Evolutionary conservation across 1,140 invertebrate genomes (phyloP), one percentile per base, ranked within the genome.

Genomic region (Dinoponera quadriceps): DNA sequence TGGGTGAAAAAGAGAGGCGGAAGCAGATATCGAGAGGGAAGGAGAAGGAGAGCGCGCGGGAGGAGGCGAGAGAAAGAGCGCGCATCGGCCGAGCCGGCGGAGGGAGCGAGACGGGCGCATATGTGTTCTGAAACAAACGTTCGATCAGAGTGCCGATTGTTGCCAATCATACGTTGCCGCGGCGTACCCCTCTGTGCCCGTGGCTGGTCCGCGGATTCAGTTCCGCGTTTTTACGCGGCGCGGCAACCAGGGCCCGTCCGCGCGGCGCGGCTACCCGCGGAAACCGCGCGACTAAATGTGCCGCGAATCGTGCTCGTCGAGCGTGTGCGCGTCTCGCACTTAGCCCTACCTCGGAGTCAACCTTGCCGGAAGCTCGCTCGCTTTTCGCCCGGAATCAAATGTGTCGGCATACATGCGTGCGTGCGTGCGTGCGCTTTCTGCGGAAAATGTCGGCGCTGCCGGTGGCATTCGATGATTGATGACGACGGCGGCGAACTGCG

Each of bases 91-190:
- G 65, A 66, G 14, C 54, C 82, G 77, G 57, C 77, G 57, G 85
- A 63, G 51, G 60, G 66, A 89, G 88, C 69, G 89, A 89, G 88
- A 91, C 80, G 84, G 68, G 84, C 78, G 84, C 85, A 91, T 90
- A 88, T 90, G 87, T 91, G 87, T 91, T 89, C 90, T 90, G 91
- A 93, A 93, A 93, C 92, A 93, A 93, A 93, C 91, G 91, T 93
- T 93, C 91, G 93, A 93, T 93, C 92, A 93, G 92, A 91, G 92
- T 93, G 91, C 92, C 93, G 92, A 93, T 93, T 93, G 93, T 93
- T 93, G 93, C 93, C 93, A 93, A 93, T 93, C 93, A 93, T 93
- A 93, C 93, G 91, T 92, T 92, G 89, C 91, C 91, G 89, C 91
- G 85, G 83, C 85, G 74, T 81, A 87, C 82, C 87, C 92, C 91